phyloP scores from a whole-genome alignment of 1,140 invertebrate genomes.

The Tetragnatha versicolor region DNA sequence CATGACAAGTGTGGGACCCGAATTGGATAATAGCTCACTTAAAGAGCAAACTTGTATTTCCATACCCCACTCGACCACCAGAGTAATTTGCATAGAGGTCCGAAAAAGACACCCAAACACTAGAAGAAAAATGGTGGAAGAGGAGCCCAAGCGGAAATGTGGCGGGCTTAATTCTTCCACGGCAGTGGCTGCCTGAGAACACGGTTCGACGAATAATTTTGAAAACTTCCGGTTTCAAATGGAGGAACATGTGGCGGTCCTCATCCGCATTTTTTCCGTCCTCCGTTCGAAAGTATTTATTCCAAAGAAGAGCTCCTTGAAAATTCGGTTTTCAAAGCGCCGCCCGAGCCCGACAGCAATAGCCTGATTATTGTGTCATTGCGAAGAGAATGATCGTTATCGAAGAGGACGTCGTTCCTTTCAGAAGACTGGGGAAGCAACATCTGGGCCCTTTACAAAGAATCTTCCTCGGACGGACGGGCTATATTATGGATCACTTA shows the following conservation, averaged over 20 bases:
- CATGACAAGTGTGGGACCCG: too few species aligned
- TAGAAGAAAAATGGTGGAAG: too few species aligned
- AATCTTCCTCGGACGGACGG: slow-evolving; percentile 8
- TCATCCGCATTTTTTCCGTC: background rate
- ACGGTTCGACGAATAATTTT: slow-evolving; percentile 7
- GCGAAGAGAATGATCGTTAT: slow-evolving; percentile 49
- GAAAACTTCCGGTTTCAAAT: slow-evolving; percentile 28
- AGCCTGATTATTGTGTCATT: slow-evolving; percentile 53
- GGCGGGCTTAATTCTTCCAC: slow-evolving; percentile 3
- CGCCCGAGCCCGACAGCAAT: slow-evolving; percentile 35
- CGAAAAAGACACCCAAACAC: too few species aligned
- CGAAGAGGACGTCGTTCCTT: slow-evolving; percentile 18
- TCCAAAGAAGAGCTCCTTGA: slow-evolving; percentile 21
- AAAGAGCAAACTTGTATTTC: too few species aligned
- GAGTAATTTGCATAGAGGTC: too few species aligned
- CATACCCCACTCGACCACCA: too few species aligned
- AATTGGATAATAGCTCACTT: too few species aligned
- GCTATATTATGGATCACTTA: slow-evolving; percentile 51
- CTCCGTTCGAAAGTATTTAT: slow-evolving; percentile 47
- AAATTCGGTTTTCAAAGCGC: slow-evolving; percentile 46
- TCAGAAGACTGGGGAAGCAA: slow-evolving; percentile 36
- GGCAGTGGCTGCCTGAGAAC: background rate
- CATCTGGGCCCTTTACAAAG: slow-evolving; percentile 49
- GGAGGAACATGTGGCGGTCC: slow-evolving; percentile 32
- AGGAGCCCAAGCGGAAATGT: slow-evolving; percentile 15